phyloP scores from a whole-genome alignment of 2,888 invertebrate species.

The Parnassius smintheus region DNA sequence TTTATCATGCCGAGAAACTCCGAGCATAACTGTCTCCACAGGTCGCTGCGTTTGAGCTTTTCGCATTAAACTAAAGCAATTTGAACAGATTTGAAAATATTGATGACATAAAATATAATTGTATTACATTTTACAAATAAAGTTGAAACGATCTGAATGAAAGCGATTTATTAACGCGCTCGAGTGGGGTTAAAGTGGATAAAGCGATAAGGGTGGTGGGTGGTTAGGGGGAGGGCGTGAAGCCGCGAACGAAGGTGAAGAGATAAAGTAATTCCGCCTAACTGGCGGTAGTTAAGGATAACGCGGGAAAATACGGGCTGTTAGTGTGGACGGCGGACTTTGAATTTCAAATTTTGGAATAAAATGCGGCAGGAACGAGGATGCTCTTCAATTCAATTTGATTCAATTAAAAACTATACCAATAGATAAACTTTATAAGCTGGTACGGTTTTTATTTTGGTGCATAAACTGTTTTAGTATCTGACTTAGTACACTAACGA shows the following conservation, averaged over 20 bases:
- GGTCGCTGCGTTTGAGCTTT: too few relatives aligned
- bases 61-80: too few relatives aligned
- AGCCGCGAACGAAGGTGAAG: constrained; percentile 49
- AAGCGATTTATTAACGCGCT: constrained; percentile 26
- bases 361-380: neutral
- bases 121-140: constrained; percentile 19
- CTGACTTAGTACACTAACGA: too few relatives aligned
- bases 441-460: too few relatives aligned
- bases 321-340: constrained; percentile 35
- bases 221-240: constrained; percentile 33
- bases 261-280: constrained; percentile 63
- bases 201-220: constrained; percentile 25
- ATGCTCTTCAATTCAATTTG: too few relatives aligned
- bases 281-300: constrained; percentile 55
- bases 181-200: constrained; percentile 23
- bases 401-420: too few relatives aligned
- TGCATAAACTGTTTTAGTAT: too few relatives aligned
- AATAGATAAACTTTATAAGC: too few relatives aligned
- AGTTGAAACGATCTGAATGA: constrained; percentile 21
- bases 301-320: constrained; percentile 50
- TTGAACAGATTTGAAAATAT: neutral
- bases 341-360: neutral
- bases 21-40: too few relatives aligned
- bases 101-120: constrained; percentile 12
- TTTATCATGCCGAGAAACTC: too few relatives aligned